Conservation (phyloP, 2,797 vertebrate species). For the Diceros bicornis region DNA sequence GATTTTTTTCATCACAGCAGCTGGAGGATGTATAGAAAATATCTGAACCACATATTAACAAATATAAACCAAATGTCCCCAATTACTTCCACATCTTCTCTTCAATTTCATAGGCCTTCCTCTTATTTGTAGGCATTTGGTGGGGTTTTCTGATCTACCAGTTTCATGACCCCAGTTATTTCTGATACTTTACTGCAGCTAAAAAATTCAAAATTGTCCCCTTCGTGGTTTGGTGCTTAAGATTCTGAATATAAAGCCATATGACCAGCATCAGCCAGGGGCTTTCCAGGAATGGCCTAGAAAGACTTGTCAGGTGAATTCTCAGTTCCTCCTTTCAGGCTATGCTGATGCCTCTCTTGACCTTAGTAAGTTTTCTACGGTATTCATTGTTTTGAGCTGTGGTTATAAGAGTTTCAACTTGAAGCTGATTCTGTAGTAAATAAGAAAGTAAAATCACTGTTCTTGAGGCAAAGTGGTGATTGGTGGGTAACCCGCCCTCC, state of each 20-base stretch:
- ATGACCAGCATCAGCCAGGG: neutral
- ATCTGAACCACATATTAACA: neutral
- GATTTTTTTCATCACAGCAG: neutral
- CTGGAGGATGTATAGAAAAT: neutral
- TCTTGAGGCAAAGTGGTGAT: neutral
- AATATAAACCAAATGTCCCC: neutral
- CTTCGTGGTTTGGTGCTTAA: neutral
- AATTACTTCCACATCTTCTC: neutral
- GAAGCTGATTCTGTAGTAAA: constrained; percentile 25
- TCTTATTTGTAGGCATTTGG: neutral
- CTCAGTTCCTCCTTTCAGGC: neutral
- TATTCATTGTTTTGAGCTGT: neutral
- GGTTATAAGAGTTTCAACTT: neutral
- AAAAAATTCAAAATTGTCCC: neutral
- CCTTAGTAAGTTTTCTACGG: neutral
- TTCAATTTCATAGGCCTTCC: neutral
- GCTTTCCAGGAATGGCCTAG: constrained; percentile 47
- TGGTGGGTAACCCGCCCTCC: no score
- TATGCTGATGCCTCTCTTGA: neutral
- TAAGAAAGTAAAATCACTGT: constrained; percentile 24
- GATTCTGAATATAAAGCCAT: constrained; percentile 9
- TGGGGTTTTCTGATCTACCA: neutral
- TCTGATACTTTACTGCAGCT: neutral
- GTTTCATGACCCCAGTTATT: neutral
- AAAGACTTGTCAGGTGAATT: neutral